Percentiles rank a stretch among this genome's conserved stretches.
phyloP scores from a whole-genome alignment of 2,113 vertebrate species.

The Elachura formosa region DNA sequence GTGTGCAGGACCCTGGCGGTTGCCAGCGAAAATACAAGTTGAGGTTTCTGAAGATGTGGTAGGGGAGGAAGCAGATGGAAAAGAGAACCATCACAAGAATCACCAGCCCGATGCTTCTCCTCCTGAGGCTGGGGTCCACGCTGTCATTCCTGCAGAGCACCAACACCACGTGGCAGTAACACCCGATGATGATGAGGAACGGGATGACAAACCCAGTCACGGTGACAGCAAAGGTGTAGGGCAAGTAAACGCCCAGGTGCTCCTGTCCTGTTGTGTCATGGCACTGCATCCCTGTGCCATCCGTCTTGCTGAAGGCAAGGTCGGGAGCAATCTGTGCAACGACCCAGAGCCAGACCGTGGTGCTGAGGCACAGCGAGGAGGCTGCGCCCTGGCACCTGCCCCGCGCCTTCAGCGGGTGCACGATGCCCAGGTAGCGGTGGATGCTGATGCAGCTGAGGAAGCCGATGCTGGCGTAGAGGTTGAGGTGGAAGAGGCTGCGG shows the following conservation, averaged over 20 bases:
- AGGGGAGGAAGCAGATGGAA: constrained; percentile 78
- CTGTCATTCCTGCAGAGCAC: constrained; percentile 58
- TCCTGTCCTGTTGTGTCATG: constrained; percentile 48
- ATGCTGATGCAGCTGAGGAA: constrained; percentile 84
- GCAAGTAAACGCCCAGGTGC: constrained; percentile 46
- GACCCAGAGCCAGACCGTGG: constrained; percentile 71
- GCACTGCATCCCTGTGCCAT: background rate
- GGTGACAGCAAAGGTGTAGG: constrained; percentile 66
- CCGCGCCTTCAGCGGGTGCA: constrained; percentile 72
- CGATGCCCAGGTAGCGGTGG: constrained; percentile 81
- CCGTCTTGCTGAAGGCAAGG: constrained; percentile 66
- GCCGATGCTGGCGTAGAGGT: constrained; percentile 81
- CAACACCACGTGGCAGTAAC: constrained; percentile 73
- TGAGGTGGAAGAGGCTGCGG: constrained; percentile 77
- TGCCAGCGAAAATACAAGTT: constrained; percentile 69
- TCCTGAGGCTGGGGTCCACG: constrained; percentile 52
- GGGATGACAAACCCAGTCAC: constrained; percentile 74
- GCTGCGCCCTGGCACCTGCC: constrained; percentile 55
- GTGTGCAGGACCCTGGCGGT: background rate
- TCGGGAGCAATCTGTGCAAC: constrained; percentile 68
- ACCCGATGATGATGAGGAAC: constrained; percentile 71
- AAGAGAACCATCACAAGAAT: constrained; percentile 76
- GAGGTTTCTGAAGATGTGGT: constrained; percentile 77
- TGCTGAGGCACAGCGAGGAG: constrained; percentile 23
- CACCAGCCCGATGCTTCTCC: constrained; percentile 69